These are phyloP conservation scores for Spilogale gracilis DNA, from an alignment of 2,113 vertebrate species.

Conservation along the genomic window DNA sequence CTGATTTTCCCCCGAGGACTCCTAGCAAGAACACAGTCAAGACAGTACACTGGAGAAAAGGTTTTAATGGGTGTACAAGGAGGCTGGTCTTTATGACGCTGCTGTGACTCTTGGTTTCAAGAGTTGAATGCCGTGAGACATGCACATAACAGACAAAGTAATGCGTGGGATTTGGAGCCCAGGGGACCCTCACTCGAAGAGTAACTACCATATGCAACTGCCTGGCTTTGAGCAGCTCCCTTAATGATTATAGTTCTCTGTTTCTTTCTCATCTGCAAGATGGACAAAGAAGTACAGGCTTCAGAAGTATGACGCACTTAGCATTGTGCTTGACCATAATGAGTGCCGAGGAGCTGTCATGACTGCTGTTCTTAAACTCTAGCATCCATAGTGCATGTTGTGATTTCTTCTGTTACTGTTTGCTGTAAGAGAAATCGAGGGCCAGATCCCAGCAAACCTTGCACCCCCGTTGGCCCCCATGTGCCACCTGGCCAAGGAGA, in stretches of 20 bases:
- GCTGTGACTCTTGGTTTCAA: neutral
- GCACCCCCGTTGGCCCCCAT: neutral
- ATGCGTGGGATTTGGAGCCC: neutral
- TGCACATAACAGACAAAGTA: fast-evolving
- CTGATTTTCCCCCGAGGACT: neutral
- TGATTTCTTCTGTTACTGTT: neutral
- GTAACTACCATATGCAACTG: fast-evolving
- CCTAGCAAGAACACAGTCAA: fast-evolving
- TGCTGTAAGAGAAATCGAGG: neutral
- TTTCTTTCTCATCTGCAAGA: neutral
- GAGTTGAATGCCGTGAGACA: neutral
- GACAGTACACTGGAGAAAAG: neutral
- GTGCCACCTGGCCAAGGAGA: neutral
- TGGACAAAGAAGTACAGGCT: neutral
- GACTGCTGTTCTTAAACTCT: neutral
- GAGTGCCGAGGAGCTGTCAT: fast-evolving
- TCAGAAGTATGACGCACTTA: neutral
- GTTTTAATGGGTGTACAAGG: neutral
- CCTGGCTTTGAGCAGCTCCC: neutral
- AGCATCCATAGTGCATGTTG: fast-evolving
- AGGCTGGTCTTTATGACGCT: neutral
- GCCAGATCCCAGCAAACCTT: neutral
- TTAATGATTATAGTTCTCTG: neutral
- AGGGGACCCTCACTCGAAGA: neutral
- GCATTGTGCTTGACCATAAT: neutral